phyloP scores from a whole-genome alignment of 2,888 invertebrate genomes.

The Macrosoma leucophasiata region DNA sequence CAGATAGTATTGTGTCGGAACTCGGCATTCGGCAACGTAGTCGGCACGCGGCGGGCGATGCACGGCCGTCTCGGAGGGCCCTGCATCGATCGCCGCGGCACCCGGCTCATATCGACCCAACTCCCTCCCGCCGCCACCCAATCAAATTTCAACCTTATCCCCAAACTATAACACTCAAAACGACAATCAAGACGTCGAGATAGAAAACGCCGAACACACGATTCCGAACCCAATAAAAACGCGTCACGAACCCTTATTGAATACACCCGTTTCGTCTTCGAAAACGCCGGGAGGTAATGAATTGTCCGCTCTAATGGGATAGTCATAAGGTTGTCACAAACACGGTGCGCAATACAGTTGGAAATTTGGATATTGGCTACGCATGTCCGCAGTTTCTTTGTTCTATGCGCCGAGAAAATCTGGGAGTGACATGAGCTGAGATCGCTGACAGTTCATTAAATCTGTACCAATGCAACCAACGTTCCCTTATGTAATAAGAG shows the following conservation, averaged over 20 bases:
- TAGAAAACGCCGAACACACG: constrained; percentile 35
- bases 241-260: constrained; percentile 51
- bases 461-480: too few species aligned
- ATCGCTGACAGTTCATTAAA: too few species aligned
- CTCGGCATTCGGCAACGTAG: constrained; percentile 17
- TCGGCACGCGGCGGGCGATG: constrained; percentile 40
- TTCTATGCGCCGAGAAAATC: constrained; percentile 36
- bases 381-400: constrained; percentile 54
- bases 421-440: constrained; percentile 7
- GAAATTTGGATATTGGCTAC: constrained; percentile 51
- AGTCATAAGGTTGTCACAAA: constrained; percentile 47
- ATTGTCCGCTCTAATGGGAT: constrained; percentile 58
- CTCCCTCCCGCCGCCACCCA: constrained; percentile 43
- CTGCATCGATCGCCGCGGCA: constrained; percentile 56
- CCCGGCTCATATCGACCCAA: constrained; percentile 64
- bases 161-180: constrained; percentile 35
- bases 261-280: constrained; percentile 35
- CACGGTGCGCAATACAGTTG: constrained; percentile 42
- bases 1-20: background rate
- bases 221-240: constrained; percentile 57
- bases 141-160: constrained; percentile 57
- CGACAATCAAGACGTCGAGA: constrained; percentile 20
- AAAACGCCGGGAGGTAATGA: constrained; percentile 40
- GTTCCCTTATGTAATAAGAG: too few species aligned
- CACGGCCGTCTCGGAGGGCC: constrained; percentile 40